A percentile compares a stretch with the other conserved stretches of the same genome.
These are phyloP conservation scores for Noctua comes DNA, from an alignment of 2,888 invertebrate genomes.

Conservation along the genomic window DNA sequence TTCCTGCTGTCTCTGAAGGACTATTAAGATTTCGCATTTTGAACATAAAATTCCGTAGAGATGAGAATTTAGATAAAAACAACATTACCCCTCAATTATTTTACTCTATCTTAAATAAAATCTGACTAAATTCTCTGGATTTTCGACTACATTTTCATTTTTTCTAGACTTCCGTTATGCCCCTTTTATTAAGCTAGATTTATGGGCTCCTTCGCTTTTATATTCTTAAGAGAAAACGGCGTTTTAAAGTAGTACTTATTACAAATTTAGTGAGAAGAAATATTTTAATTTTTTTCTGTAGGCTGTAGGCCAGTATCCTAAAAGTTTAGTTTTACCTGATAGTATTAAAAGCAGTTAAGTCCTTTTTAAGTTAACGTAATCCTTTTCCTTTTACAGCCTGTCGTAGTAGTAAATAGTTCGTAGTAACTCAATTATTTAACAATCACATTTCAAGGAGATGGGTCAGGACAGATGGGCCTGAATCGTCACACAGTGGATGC, in stretches of 20 bases:
- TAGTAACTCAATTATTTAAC: too few species aligned
- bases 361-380: background rate
- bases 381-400: background rate
- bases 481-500: too few species aligned
- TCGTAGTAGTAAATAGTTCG: too few species aligned
- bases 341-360: background rate
- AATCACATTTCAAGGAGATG: too few species aligned
- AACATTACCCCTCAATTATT: constrained; percentile 56
- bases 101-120: constrained; percentile 61
- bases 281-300: constrained; percentile 1
- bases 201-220: constrained; percentile 27
- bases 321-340: background rate
- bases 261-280: constrained; percentile 13
- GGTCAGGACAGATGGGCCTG: too few species aligned
- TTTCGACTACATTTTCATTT: constrained; percentile 30
- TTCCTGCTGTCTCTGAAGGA: constrained; percentile 30
- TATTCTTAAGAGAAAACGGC: background rate
- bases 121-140: constrained; percentile 39
- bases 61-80: constrained; percentile 60
- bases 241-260: background rate
- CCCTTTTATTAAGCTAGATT: constrained; percentile 37
- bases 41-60: constrained; percentile 41
- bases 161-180: constrained; percentile 37
- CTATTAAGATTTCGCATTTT: constrained; percentile 52
- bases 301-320: too few species aligned